Base-by-base conservation (phyloP, 2,888 invertebrate species). In the Drosophila subsilvestris region DNA sequence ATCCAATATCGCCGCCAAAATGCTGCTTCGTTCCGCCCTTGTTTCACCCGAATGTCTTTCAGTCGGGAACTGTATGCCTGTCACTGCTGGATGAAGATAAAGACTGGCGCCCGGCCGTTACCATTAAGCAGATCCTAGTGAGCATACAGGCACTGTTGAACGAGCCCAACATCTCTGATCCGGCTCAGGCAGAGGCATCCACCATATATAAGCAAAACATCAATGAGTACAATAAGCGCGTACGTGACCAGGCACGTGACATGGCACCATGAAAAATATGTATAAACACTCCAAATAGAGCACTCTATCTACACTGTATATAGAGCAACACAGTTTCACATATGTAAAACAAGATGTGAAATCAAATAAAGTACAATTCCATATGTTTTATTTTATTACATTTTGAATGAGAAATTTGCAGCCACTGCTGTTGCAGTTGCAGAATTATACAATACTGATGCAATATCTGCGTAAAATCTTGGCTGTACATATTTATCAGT, bases 1-100 rank as follows among this genome's bases (percentile, higher is more conserved):
- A 98, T 91, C 99, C 99, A 10, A 98, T 98, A 55, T 98, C 98
- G 89, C 99, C 99, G 50, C 99, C 99, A 60, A 99, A 99, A 93
- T 99, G 99, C 93, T 98, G 99, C 94, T 99, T 99, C 93, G 99
- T 99, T 91, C 99, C 99, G 8, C 99, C 99, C 18, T 93, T 99
- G 8, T 99, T 99, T 92, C 99, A 99, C 91, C 99, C 99, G 1
- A 99, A 99, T 92, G 99, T 99, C 0, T 98, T 98, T 89, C 97
- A 97, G 14, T 92, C 92, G n/a, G 92, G 92, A 32, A 92, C 92
- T 1, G 99, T 99, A 0, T 99, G 99, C 90, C 93, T 99, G 65
- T 99, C 99, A 25, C 93, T 99, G 61, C 93, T 99, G 78, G 99
- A 99, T 90, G 99, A 99, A 91, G 99, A 99, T 90, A 99, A 99